A percentile compares a stretch with the other conserved stretches of the same genome.
Conservation (phyloP, 2,888 invertebrate genomes). For the Andrena hattorfiana region DNA sequence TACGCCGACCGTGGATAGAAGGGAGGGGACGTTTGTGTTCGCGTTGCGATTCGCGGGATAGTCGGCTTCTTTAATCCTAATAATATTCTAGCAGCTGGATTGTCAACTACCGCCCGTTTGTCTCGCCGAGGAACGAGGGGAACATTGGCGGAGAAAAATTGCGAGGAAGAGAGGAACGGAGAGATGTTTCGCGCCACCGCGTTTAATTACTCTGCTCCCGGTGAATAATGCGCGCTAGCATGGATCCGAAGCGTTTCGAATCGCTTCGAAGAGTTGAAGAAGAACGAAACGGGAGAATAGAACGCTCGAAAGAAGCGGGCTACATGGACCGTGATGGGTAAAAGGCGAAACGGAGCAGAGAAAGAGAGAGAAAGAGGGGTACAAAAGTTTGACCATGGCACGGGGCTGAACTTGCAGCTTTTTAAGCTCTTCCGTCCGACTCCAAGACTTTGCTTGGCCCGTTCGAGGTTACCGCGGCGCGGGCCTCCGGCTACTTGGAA, state of each 20-base stretch:
- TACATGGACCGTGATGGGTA: too few species aligned
- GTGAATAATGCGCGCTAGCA: background rate
- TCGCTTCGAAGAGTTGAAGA: too few species aligned
- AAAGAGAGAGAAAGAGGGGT: background rate
- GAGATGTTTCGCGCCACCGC: background rate
- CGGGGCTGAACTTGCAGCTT: slow-evolving; percentile 17
- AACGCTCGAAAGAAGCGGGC: background rate
- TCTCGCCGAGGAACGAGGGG: background rate
- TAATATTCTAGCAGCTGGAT: slow-evolving; percentile 15
- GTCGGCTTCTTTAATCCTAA: slow-evolving; percentile 4
- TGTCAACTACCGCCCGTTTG: slow-evolving; percentile 1
- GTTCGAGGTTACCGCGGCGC: slow-evolving; percentile 22
- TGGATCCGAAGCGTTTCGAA: too few species aligned
- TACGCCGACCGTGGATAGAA: background rate
- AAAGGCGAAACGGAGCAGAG: background rate
- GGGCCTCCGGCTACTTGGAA: background rate
- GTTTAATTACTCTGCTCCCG: slow-evolving; percentile 13
- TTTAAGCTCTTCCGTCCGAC: slow-evolving; percentile 26
- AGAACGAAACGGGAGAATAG: background rate
- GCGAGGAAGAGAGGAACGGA: background rate
- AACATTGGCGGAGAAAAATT: background rate
- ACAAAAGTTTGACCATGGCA: slow-evolving; percentile 6
- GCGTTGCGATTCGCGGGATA: background rate
- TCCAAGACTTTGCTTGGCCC: slow-evolving; percentile 10
- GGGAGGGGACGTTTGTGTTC: background rate